phyloP scores from a whole-genome alignment of 2,797 vertebrate species.

The Melanotaenia maccullochi region DNA sequence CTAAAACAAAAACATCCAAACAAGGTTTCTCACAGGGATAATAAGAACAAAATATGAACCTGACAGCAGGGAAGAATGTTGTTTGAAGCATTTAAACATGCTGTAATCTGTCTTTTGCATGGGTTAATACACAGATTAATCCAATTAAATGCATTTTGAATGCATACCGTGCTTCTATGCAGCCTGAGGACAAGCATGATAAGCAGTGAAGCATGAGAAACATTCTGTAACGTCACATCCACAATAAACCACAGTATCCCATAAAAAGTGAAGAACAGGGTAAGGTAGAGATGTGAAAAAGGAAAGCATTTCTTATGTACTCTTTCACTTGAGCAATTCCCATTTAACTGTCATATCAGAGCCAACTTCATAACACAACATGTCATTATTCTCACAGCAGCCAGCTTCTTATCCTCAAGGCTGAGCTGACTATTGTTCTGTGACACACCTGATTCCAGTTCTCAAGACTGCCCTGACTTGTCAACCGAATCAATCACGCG shows the following conservation, averaged over 20 bases:
- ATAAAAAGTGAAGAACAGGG: conserved; percentile 13
- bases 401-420: conserved; percentile 70
- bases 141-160: conserved; percentile 30
- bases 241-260: conserved; percentile 37
- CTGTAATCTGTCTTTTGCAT: conserved; percentile 18
- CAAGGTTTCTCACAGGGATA: conserved; percentile 47
- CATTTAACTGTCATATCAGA: conserved; percentile 83
- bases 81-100: conserved; percentile 26
- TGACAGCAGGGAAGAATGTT: conserved; percentile 34
- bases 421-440: conserved; percentile 66
- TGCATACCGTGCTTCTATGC: conserved; percentile 16
- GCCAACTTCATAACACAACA: conserved; percentile 75
- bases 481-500: conserved; percentile 65
- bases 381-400: conserved; percentile 77
- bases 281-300: conserved; percentile 13
- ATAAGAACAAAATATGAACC: conserved; percentile 55
- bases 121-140: conserved; percentile 31
- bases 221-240: conserved; percentile 37
- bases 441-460: conserved; percentile 69
- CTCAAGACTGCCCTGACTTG: conserved; percentile 53
- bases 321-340: conserved; percentile 73
- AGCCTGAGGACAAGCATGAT: conserved; percentile 22
- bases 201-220: conserved; percentile 32
- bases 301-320: conserved; percentile 37
- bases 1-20: conserved; percentile 43